Conservation (phyloP, 2,113 vertebrate species). For the Microtus ochrogaster region DNA sequence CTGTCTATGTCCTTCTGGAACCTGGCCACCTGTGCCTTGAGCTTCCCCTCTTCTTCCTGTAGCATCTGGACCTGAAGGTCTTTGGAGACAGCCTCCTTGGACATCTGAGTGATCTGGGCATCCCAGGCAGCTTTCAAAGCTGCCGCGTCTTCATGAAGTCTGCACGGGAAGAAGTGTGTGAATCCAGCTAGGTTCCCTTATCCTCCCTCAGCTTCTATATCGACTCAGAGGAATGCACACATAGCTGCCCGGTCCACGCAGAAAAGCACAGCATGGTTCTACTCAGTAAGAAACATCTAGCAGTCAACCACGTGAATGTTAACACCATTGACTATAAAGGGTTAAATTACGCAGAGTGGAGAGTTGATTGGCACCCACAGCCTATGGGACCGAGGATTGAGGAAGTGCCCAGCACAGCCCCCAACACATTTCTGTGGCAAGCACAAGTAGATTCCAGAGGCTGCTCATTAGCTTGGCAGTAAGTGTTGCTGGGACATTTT, state of each 20-base stretch:
- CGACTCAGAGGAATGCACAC: not conserved
- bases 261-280: not conserved
- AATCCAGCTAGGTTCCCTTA: not conserved
- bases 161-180: constrained; percentile 45
- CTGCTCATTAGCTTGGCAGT: not conserved
- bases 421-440: not conserved
- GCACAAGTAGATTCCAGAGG: not conserved
- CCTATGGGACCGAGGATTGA: no score
- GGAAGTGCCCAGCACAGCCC: not conserved
- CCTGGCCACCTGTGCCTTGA: constrained; percentile 83
- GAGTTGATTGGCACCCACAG: not conserved
- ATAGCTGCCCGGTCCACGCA: not conserved
- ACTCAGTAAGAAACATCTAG: not conserved
- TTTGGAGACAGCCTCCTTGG: constrained; percentile 85
- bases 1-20: constrained; percentile 86
- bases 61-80: constrained; percentile 86
- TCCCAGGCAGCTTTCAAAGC: constrained; percentile 84
- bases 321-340: fast-evolving
- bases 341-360: not conserved
- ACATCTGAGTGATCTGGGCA: constrained; percentile 84
- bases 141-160: constrained; percentile 84
- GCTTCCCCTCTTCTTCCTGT: constrained; percentile 80
- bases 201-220: fast-evolving
- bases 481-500: not conserved
- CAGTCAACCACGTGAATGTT: not conserved